phyloP scores from a whole-genome alignment of 2,797 vertebrate genomes.

The Gobionotothen gibberifrons region DNA sequence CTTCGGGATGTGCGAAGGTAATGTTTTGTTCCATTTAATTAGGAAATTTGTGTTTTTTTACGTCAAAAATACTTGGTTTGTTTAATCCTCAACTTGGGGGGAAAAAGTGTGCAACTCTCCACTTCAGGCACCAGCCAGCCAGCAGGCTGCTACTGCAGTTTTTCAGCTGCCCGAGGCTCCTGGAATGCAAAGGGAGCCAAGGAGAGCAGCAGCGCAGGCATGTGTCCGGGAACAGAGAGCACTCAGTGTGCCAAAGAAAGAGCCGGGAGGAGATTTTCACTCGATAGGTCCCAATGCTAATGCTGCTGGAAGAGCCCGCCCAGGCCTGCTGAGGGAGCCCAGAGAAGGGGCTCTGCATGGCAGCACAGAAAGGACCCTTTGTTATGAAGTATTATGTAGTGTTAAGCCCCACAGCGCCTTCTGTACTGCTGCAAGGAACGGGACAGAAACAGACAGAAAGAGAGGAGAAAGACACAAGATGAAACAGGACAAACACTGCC shows the following conservation, averaged over 20 bases:
- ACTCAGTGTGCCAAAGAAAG: constrained; percentile 80
- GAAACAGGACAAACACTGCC: constrained; percentile 17
- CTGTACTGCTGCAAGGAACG: constrained; percentile 42
- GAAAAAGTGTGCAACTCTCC: constrained; percentile 50
- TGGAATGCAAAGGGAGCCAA: constrained; percentile 78
- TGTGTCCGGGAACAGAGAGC: constrained; percentile 79
- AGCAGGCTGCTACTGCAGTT: constrained; percentile 78
- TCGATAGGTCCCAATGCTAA: constrained; percentile 69
- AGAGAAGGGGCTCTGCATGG: constrained; percentile 66
- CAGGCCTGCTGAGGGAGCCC: constrained; percentile 65
- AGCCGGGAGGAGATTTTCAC: constrained; percentile 80
- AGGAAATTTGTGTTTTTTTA: constrained; percentile 26
- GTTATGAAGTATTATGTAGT: constrained; percentile 70
- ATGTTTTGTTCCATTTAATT: background rate
- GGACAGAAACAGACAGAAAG: constrained; percentile 34
- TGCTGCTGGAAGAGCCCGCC: constrained; percentile 63
- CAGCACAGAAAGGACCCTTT: constrained; percentile 77
- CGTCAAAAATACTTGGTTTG: constrained; percentile 30
- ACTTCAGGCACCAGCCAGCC: constrained; percentile 70
- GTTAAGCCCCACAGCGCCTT: constrained; percentile 60
- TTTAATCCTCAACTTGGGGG: constrained; percentile 28
- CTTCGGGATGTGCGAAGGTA: constrained; percentile 2
- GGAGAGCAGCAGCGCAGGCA: constrained; percentile 73
- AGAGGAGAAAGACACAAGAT: constrained; percentile 1
- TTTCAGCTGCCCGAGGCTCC: constrained; percentile 79